These are phyloP conservation scores for Papilio xuthus DNA, from an alignment of 1,140 invertebrate species.

Conservation along the genomic window DNA sequence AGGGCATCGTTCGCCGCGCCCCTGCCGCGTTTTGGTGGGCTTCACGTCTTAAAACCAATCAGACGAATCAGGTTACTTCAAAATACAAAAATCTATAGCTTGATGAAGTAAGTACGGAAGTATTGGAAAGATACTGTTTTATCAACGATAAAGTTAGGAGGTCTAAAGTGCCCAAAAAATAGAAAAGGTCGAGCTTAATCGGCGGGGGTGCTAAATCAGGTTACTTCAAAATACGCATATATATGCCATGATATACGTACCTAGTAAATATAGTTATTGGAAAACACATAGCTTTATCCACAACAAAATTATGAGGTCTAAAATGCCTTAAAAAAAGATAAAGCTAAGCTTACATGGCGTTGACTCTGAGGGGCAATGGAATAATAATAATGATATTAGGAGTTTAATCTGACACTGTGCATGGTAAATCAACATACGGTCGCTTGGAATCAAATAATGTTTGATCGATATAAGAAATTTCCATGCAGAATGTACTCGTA, in stretches of 20 bases:
- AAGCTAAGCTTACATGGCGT: too few species aligned
- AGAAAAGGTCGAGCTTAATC: too few species aligned
- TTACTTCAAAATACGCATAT: too few species aligned
- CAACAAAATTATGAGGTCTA: neutral
- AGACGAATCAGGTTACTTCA: slow-evolving; percentile 5
- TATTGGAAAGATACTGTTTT: neutral
- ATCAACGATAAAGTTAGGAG: neutral
- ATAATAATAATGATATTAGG: too few species aligned
- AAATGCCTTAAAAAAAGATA: neutral
- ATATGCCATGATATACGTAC: too few species aligned
- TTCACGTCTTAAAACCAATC: slow-evolving; percentile 22
- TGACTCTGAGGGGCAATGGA: too few species aligned
- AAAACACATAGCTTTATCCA: neutral
- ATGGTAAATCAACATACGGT: neutral
- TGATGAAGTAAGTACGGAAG: neutral
- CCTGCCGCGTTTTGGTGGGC: slow-evolving; percentile 8
- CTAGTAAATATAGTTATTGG: too few species aligned
- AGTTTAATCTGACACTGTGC: too few species aligned
- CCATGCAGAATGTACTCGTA: too few species aligned
- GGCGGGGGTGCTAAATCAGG: too few species aligned
- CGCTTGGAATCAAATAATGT: neutral
- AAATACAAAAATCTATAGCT: neutral
- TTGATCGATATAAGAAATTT: neutral
- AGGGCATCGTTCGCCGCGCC: neutral
- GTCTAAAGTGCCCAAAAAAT: neutral